phyloP scores from a whole-genome alignment of 2,113 vertebrate species.

The Scortum barcoo region DNA sequence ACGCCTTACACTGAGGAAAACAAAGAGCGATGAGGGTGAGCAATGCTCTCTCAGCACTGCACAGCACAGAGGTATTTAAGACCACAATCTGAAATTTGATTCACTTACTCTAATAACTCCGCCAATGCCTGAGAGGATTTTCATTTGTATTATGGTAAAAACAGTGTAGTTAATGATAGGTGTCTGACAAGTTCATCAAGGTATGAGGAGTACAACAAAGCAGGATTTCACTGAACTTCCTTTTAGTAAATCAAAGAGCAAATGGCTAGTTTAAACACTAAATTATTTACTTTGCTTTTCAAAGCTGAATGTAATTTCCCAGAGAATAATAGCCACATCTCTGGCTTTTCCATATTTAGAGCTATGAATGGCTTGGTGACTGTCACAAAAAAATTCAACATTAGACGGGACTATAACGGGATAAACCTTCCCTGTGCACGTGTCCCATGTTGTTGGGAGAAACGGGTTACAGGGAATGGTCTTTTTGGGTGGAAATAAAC shows the following conservation, averaged over 20 bases:
- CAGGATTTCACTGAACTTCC: not conserved
- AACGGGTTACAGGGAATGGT: conserved; percentile 56
- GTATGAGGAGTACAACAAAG: not conserved
- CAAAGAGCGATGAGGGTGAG: conserved; percentile 16
- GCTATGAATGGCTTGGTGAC: conserved; percentile 6
- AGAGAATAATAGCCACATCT: not conserved
- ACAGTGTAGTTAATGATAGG: conserved; percentile 32
- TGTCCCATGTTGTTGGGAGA: conserved; percentile 37
- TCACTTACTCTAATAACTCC: conserved; percentile 20
- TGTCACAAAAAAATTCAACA: conserved; percentile 4
- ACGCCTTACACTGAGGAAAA: not conserved
- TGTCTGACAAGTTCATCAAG: not conserved
- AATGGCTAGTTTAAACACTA: not conserved
- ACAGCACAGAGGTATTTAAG: conserved; percentile 38
- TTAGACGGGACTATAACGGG: conserved; percentile 1
- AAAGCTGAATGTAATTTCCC: not conserved
- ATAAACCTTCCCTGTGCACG: conserved; percentile 36
- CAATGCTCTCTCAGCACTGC: conserved; percentile 13
- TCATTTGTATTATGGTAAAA: not conserved
- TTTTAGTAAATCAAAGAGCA: not conserved
- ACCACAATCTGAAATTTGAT: conserved; percentile 3
- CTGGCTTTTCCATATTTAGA: conserved; percentile 5
- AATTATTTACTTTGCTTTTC: not conserved
- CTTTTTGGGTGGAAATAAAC: conserved; percentile 79
- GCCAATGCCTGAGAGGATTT: not conserved